phyloP scores from a whole-genome alignment of 1,140 invertebrate species.

The Ostrea denselamellosa region DNA sequence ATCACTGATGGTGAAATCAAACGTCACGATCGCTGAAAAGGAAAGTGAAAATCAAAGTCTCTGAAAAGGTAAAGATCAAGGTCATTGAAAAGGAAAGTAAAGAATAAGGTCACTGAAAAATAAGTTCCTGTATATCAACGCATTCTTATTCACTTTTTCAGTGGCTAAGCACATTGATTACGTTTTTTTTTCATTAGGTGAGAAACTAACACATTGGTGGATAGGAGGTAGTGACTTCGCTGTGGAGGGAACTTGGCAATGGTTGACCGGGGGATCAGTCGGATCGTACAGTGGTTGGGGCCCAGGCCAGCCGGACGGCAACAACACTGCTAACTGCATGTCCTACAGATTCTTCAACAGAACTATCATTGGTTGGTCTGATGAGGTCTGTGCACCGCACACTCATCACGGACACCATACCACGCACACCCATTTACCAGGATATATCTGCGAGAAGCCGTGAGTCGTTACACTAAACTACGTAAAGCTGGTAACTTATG shows the following conservation, averaged over 20 bases:
- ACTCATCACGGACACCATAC: slow-evolving; percentile 16
- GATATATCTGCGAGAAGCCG: slow-evolving; percentile 41
- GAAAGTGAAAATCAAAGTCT: no score
- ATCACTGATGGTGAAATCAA: no score
- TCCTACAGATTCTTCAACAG: neutral
- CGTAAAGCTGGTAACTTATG: no score
- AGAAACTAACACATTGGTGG: neutral
- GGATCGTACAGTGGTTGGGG: neutral
- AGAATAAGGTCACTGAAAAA: no score
- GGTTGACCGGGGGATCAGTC: neutral
- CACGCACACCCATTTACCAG: neutral
- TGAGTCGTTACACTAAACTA: neutral
- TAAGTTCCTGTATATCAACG: no score
- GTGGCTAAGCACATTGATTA: no score
- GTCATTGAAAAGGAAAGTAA: no score
- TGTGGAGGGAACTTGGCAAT: slow-evolving; percentile 32
- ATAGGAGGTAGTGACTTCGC: slow-evolving; percentile 30
- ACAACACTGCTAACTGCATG: slow-evolving; percentile 43
- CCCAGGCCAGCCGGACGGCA: slow-evolving; percentile 28
- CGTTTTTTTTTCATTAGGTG: neutral
- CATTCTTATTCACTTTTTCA: no score
- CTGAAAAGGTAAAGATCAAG: no score
- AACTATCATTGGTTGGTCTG: slow-evolving; percentile 22
- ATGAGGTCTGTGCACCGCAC: slow-evolving; percentile 5
- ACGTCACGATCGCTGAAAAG: no score